Evolutionary conservation across 2,888 invertebrate genomes (phyloP).

Genomic region (Linhomoeus sp.): DNA sequence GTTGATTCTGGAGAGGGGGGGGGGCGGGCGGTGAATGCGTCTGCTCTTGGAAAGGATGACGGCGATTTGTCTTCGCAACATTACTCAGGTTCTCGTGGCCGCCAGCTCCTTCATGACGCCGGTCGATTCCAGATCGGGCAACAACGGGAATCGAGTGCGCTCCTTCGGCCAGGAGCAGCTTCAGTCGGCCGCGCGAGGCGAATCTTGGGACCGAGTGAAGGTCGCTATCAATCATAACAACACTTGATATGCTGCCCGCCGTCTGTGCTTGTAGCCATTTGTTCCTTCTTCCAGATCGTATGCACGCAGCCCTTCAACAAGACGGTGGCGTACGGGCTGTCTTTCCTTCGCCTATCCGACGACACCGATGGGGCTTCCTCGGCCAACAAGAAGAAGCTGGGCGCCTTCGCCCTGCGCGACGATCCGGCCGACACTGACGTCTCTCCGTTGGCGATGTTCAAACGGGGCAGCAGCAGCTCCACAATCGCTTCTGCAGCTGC

Average conservation of each 20-base stretch:
- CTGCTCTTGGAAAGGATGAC: no score
- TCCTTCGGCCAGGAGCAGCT: conserved; percentile 48
- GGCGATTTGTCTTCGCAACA: not conserved
- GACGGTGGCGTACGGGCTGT: conserved; percentile 54
- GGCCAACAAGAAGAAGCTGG: conserved; percentile 11
- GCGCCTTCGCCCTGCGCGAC: conserved; percentile 24
- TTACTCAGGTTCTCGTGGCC: conserved; percentile 46
- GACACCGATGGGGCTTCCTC: not conserved
- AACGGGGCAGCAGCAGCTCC: no score
- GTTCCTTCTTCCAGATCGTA: conserved; percentile 27
- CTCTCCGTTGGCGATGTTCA: not conserved
- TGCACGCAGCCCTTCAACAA: conserved; percentile 72
- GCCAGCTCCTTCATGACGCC: conserved; percentile 60
- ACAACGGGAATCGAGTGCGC: conserved; percentile 47
- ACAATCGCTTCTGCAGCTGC: no score
- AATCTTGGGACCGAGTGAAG: conserved; percentile 64
- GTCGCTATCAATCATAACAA: conserved; percentile 27
- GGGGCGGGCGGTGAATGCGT: no score
- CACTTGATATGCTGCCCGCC: no score
- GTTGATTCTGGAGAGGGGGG: conserved; percentile 28
- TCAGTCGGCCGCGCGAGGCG: conserved; percentile 35
- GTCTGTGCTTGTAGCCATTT: no score
- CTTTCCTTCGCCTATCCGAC: conserved; percentile 49
- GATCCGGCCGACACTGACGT: conserved; percentile 15
- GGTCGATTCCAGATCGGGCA: conserved; percentile 46